Conservation (phyloP, 2,113 vertebrate genomes). For the Pedionomus torquatus region DNA sequence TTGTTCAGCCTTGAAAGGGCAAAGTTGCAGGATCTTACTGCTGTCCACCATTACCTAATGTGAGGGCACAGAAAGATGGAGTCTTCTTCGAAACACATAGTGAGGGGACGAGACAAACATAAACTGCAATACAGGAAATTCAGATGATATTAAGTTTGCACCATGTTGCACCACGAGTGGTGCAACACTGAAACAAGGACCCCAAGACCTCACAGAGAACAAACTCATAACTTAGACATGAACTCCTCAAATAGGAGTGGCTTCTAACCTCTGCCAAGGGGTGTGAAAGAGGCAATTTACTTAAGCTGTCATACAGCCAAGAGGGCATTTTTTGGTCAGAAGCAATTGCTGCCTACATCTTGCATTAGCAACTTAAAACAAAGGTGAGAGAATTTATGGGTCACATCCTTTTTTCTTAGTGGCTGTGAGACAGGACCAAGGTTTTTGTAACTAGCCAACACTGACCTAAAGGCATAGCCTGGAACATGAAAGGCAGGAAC, state of each 20-base stretch:
- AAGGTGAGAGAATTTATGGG: rapidly evolving
- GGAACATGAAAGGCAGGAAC: not conserved
- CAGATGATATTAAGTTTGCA: not conserved
- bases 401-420: not conserved
- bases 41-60: not conserved
- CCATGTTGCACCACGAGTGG: not conserved
- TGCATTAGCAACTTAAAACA: not conserved
- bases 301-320: not conserved
- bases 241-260: not conserved
- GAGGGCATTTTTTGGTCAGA: not conserved
- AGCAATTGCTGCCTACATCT: not conserved
- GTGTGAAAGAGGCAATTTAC: not conserved
- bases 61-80: not conserved
- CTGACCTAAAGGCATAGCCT: not conserved
- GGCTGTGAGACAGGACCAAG: rapidly evolving
- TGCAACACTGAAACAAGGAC: not conserved
- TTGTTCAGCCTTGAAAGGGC: not conserved
- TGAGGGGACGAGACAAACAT: not conserved
- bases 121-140: not conserved
- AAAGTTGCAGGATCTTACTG: not conserved
- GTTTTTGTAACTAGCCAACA: not conserved
- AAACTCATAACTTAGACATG: not conserved
- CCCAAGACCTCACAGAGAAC: not conserved
- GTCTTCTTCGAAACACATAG: not conserved
- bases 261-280: not conserved